phyloP scores from a whole-genome alignment of 2,113 vertebrate genomes.

The Perca schrenkii region DNA sequence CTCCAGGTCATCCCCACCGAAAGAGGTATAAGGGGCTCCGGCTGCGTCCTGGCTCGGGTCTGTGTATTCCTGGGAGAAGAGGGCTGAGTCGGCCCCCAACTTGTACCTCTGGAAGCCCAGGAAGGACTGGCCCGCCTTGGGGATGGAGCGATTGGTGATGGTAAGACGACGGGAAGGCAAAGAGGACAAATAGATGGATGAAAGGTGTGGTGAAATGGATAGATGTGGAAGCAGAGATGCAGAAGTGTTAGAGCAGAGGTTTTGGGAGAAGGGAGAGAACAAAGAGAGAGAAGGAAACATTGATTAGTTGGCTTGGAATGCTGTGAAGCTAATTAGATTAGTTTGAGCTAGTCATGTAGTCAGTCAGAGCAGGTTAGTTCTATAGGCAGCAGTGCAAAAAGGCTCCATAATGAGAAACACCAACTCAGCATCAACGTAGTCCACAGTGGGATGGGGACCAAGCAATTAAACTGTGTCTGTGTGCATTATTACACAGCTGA shows the following conservation, averaged over 20 bases:
- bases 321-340: conserved; percentile 52
- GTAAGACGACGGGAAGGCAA: background rate
- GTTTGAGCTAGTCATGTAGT: conserved; percentile 25
- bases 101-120: conserved; percentile 94
- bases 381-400: conserved; percentile 23
- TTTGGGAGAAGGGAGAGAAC: conserved; percentile 6
- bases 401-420: conserved; percentile 13
- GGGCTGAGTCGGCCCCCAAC: conserved; percentile 94
- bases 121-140: conserved; percentile 92
- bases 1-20: conserved; percentile 88
- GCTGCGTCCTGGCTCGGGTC: conserved; percentile 95
- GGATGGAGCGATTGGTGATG: background rate
- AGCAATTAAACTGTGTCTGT: conserved; percentile 16
- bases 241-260: conserved; percentile 51
- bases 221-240: conserved; percentile 29
- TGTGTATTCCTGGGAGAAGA: conserved; percentile 98
- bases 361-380: conserved; percentile 42
- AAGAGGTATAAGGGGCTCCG: conserved; percentile 89
- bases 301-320: conserved; percentile 64
- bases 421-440: background rate
- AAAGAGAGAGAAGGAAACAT: conserved; percentile 49
- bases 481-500: conserved; percentile 29
- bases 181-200: background rate
- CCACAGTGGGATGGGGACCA: background rate
- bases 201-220: background rate